Evolutionary conservation across 2,888 invertebrate species (phyloP).

Genomic region (Pocota personata): DNA sequence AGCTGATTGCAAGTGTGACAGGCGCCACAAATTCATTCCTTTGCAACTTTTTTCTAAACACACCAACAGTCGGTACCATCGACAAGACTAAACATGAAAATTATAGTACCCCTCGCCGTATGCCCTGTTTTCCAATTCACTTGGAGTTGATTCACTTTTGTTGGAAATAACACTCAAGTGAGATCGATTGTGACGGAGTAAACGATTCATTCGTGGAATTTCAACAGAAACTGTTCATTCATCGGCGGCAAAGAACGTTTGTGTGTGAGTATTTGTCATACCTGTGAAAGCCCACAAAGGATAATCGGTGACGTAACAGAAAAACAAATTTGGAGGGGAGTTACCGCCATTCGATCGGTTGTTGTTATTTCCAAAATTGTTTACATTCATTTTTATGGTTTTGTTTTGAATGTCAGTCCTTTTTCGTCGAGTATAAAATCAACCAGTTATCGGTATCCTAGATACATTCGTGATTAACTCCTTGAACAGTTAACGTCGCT

Average conservation of each 20-base stretch:
- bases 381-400: background rate
- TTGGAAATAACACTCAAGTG: conserved; percentile 15
- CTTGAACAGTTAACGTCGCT: conserved; percentile 7
- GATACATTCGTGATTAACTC: conserved; percentile 17
- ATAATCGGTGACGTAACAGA: too few species aligned
- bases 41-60: background rate
- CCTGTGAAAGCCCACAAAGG: too few species aligned
- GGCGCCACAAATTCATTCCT: background rate
- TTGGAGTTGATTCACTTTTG: conserved; percentile 14
- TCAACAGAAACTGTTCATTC: background rate
- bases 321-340: background rate
- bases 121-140: background rate
- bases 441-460: background rate
- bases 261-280: too few species aligned
- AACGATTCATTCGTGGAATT: background rate
- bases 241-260: background rate
- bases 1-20: background rate
- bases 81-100: conserved; percentile 58
- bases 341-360: background rate
- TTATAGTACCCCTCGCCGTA: background rate
- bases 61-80: conserved; percentile 27
- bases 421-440: conserved; percentile 27
- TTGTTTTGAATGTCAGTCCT: background rate
- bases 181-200: background rate
- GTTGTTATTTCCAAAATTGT: conserved; percentile 19